A percentile compares a stretch with the other conserved stretches of the same genome.
These are phyloP conservation scores for Pseudorhiza aurosa DNA, from an alignment of 30 jellyfish, hydroid and myxozoan genomes.

Conservation along the genomic window DNA sequence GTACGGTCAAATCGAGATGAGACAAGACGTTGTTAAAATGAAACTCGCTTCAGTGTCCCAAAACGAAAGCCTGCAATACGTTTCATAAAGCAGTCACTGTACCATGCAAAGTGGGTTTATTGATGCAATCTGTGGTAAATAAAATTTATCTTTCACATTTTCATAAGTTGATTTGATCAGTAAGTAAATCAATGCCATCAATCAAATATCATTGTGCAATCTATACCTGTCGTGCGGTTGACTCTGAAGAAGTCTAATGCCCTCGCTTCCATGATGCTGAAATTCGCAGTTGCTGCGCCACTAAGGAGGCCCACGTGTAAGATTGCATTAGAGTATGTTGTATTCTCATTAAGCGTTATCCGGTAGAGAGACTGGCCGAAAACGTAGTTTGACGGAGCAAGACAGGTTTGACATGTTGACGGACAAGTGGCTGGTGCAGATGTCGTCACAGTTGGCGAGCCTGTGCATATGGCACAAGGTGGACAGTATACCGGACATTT, in stretches of 20 bases:
- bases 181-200: no score
- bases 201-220: no score
- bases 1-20: no score
- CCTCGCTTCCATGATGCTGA: constrained; percentile 48
- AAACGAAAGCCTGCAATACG: no score
- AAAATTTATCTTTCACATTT: no score
- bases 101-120: no score
- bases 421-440: constrained; percentile 33
- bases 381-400: constrained; percentile 56
- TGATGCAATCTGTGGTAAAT: no score
- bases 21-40: no score
- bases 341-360: constrained; percentile 40
- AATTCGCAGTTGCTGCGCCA: constrained; percentile 70
- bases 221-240: constrained; percentile 77
- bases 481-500: constrained; percentile 66
- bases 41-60: no score
- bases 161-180: no score
- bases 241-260: constrained; percentile 62
- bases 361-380: constrained; percentile 52
- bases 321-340: constrained; percentile 41
- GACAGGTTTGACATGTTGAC: constrained; percentile 50
- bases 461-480: constrained; percentile 51
- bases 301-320: constrained; percentile 41
- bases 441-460: constrained; percentile 39
- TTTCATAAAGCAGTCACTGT: no score